Evolutionary conservation across 2,797 vertebrate species (phyloP).

Genomic region (Natrix natrix): DNA sequence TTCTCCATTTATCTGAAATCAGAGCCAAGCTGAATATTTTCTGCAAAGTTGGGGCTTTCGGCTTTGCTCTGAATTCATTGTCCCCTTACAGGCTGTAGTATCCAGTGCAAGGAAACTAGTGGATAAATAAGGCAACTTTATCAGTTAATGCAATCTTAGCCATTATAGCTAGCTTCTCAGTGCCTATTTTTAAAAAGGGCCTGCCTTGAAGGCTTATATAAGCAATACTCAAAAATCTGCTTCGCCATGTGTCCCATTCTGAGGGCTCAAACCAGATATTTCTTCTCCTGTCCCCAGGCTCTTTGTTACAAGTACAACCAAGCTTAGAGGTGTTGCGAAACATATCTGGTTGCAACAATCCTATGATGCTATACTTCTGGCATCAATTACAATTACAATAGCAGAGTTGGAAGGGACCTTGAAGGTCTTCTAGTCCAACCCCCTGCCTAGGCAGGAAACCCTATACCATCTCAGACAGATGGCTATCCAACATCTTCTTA

Average conservation of each 20-base stretch:
- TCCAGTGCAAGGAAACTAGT: background rate
- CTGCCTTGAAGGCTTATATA: background rate
- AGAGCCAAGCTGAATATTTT: background rate
- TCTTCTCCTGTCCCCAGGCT: background rate
- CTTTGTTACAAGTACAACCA: background rate
- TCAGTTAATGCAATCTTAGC: background rate
- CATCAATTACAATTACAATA: background rate
- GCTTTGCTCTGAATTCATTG: background rate
- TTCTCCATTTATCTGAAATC: background rate
- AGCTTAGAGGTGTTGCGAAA: background rate
- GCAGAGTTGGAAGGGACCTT: too few relatives aligned
- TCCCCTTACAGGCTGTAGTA: background rate
- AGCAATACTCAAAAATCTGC: background rate
- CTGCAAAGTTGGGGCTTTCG: background rate
- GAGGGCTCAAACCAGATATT: background rate
- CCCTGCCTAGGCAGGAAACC: too few relatives aligned
- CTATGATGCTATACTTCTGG: background rate
- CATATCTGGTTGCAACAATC: background rate
- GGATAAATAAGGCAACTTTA: background rate
- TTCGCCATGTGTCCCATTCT: background rate
- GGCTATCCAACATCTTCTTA: too few relatives aligned
- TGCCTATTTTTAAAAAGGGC: background rate
- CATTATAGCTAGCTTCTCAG: background rate
- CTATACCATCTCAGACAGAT: too few relatives aligned
- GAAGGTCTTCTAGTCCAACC: too few relatives aligned